Conservation (phyloP, 2,113 vertebrate species). For the Phoenicopterus ruber region DNA sequence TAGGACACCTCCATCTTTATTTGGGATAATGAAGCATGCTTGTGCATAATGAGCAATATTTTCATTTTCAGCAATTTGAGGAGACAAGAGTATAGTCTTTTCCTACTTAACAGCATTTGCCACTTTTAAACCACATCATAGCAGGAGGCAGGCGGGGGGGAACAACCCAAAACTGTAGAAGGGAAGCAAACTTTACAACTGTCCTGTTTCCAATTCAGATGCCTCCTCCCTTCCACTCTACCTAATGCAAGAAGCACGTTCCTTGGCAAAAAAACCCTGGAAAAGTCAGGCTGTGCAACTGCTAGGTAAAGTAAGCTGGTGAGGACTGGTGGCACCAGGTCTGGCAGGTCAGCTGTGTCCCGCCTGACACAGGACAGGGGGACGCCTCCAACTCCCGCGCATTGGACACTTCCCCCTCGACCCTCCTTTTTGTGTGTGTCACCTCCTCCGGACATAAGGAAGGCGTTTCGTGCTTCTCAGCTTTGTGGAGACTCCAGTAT, state of each 20-base stretch:
- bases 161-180: not conserved
- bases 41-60: not conserved
- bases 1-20: not conserved
- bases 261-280: not conserved
- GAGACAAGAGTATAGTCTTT: not conserved
- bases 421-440: not conserved
- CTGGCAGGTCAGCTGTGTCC: not conserved
- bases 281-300: not conserved
- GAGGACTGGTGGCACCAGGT: not conserved
- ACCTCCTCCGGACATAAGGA: not conserved
- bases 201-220: not conserved
- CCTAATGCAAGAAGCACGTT: rapidly evolving
- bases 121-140: not conserved
- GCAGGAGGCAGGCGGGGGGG: not conserved
- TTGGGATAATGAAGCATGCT: rapidly evolving
- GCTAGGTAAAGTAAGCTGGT: not conserved
- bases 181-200: not conserved
- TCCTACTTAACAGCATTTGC: not conserved
- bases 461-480: not conserved
- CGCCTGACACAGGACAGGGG: rapidly evolving
- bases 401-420: not conserved
- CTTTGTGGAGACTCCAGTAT: not conserved
- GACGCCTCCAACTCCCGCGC: not conserved
- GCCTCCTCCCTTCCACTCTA: not conserved
- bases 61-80: not conserved